phyloP scores from a whole-genome alignment of 2,797 vertebrate genomes.

The Crocidura indochinensis region DNA sequence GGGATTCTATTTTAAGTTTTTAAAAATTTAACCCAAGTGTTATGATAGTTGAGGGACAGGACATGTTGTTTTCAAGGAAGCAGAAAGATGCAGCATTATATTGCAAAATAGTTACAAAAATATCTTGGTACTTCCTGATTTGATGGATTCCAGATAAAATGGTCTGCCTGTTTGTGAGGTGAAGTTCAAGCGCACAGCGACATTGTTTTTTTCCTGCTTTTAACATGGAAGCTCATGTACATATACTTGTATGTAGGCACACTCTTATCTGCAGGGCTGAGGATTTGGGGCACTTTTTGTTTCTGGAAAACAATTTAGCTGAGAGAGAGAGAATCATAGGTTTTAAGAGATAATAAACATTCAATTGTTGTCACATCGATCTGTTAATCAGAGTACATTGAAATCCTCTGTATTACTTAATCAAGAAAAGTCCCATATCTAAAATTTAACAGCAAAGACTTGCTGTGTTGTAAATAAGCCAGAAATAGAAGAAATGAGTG shows the following conservation, averaged over 20 bases:
- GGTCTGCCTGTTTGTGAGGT: constrained; percentile 28
- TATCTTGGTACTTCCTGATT: constrained; percentile 63
- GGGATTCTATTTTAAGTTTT: constrained; percentile 58
- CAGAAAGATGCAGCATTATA: constrained; percentile 47
- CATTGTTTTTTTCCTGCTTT: not conserved
- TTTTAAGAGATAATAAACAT: constrained; percentile 25
- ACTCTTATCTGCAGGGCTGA: not conserved
- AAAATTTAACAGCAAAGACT: constrained; percentile 19
- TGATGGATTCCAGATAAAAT: constrained; percentile 47
- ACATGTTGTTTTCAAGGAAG: constrained; percentile 58
- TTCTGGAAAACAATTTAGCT: constrained; percentile 40
- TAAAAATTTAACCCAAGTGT: constrained; percentile 25
- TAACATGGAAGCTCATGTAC: not conserved
- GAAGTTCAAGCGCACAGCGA: constrained; percentile 27
- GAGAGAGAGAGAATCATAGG: not conserved
- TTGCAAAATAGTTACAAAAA: constrained; percentile 75
- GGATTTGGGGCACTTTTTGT: constrained; percentile 2
- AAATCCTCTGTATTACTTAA: not conserved
- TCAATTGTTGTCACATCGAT: constrained; percentile 51
- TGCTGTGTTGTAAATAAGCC: not conserved
- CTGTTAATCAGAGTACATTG: not conserved
- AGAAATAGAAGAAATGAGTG: not conserved
- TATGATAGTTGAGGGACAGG: constrained; percentile 59
- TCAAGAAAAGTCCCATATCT: not conserved
- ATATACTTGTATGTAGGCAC: no score